A percentile compares a stretch with the other conserved stretches of the same genome.
phyloP scores from a whole-genome alignment of 2,888 invertebrate genomes.

The Podotricha telesiphe region DNA sequence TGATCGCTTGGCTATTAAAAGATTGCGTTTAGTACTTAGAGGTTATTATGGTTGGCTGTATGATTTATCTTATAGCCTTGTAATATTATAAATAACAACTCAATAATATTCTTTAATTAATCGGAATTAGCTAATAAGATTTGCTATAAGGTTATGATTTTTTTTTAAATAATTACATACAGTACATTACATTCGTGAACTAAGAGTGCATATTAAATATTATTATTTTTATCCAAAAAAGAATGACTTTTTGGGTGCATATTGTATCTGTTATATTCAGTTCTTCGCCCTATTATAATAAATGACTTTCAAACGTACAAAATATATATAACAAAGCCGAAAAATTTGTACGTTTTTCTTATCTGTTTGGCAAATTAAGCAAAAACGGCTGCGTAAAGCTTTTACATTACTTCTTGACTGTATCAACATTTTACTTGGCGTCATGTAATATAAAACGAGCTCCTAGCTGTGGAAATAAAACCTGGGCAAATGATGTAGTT shows the following conservation, averaged over 20 bases:
- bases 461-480: slow-evolving; percentile 43
- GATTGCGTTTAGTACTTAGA: slow-evolving; percentile 56
- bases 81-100: slow-evolving; percentile 2
- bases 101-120: neutral
- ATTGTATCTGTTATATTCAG: too few species aligned
- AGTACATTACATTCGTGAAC: too few species aligned
- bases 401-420: slow-evolving; percentile 29
- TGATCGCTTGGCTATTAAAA: slow-evolving; percentile 61
- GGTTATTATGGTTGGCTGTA: slow-evolving; percentile 15
- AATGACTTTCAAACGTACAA: too few species aligned
- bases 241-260: too few species aligned
- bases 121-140: neutral
- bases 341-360: slow-evolving; percentile 13
- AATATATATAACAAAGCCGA: too few species aligned
- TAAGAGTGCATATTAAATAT: too few species aligned
- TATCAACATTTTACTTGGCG: slow-evolving; percentile 36
- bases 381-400: slow-evolving; percentile 28
- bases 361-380: slow-evolving; percentile 40
- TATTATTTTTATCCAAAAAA: too few species aligned
- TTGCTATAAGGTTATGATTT: too few species aligned
- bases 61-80: slow-evolving; percentile 12
- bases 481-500: slow-evolving; percentile 44
- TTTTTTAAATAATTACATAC: too few species aligned
- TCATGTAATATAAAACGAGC: slow-evolving; percentile 39
- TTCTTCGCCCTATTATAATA: too few species aligned